Conservation (phyloP, 2,888 invertebrate genomes). For the Drosophila prolongata region DNA sequence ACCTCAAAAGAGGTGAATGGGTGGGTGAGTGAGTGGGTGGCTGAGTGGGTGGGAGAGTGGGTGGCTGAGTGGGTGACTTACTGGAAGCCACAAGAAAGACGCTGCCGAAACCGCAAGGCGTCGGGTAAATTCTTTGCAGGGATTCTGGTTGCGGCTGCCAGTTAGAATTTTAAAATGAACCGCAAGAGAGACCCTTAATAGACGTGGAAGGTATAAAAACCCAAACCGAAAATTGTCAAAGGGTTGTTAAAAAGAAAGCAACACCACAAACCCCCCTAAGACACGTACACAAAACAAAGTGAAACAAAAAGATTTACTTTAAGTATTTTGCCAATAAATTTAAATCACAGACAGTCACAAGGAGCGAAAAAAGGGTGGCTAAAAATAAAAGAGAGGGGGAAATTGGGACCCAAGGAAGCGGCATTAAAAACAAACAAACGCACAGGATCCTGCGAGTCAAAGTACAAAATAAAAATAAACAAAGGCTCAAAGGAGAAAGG, state of each 20-base stretch:
- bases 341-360: conserved; percentile 71
- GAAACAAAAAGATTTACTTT: conserved; percentile 70
- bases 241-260: conserved; percentile 47
- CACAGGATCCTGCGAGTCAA: conserved; percentile 27
- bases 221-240: conserved; percentile 59
- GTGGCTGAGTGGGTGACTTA: too few relatives aligned
- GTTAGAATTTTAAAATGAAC: conserved; percentile 47
- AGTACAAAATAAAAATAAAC: conserved; percentile 32
- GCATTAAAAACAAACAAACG: conserved; percentile 35
- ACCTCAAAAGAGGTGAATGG: conserved; percentile 8
- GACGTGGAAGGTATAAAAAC: conserved; percentile 41
- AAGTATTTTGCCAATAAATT: conserved; percentile 81
- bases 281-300: conserved; percentile 21
- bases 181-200: conserved; percentile 44
- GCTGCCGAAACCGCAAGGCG: conserved; percentile 65
- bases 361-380: conserved; percentile 28
- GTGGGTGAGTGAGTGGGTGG: too few relatives aligned
- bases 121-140: conserved; percentile 40
- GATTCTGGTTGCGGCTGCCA: conserved; percentile 41
- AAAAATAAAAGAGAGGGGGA: not conserved
- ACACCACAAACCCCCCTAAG: conserved; percentile 12
- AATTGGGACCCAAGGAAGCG: conserved; percentile 7
- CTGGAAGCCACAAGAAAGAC: conserved; percentile 58
- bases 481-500: conserved; percentile 23
- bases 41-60: too few relatives aligned